These are phyloP conservation scores for Strigamia maritima DNA, from an alignment of 2,888 invertebrate genomes.

Conservation along the genomic window DNA sequence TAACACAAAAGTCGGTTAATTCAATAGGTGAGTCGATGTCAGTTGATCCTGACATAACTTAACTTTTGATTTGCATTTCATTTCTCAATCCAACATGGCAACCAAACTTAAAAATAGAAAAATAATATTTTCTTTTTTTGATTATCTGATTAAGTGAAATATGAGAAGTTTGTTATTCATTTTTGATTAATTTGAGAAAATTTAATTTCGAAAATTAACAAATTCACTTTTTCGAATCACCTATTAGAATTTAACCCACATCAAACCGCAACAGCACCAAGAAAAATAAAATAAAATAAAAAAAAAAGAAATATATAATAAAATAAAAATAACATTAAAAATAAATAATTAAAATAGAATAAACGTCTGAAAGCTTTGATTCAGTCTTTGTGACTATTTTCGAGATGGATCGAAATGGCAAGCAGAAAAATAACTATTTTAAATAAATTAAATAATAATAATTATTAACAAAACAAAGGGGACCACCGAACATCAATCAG, in stretches of 20 bases:
- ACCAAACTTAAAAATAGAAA: no score
- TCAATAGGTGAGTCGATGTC: background rate
- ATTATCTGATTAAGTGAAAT: no score
- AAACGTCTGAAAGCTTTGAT: background rate
- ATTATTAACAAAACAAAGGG: background rate
- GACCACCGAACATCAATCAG: background rate
- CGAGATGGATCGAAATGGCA: background rate
- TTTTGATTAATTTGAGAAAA: no score
- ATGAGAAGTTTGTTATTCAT: no score
- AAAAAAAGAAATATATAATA: no score
- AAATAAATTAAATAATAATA: slow-evolving; percentile 7
- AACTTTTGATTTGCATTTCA: no score
- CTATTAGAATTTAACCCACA: background rate
- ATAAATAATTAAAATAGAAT: background rate
- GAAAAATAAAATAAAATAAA: no score
- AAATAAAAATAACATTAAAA: background rate
- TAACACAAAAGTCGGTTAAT: background rate
- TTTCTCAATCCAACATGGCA: no score
- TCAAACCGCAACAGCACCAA: background rate
- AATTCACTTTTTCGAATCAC: background rate
- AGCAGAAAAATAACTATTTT: background rate
- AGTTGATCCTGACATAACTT: background rate
- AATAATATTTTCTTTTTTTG: no score
- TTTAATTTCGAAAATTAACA: no score
- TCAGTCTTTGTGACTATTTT: background rate